Base-by-base conservation (phyloP, 1,140 invertebrate genomes). In the Drosophila mojavensis region DNA sequence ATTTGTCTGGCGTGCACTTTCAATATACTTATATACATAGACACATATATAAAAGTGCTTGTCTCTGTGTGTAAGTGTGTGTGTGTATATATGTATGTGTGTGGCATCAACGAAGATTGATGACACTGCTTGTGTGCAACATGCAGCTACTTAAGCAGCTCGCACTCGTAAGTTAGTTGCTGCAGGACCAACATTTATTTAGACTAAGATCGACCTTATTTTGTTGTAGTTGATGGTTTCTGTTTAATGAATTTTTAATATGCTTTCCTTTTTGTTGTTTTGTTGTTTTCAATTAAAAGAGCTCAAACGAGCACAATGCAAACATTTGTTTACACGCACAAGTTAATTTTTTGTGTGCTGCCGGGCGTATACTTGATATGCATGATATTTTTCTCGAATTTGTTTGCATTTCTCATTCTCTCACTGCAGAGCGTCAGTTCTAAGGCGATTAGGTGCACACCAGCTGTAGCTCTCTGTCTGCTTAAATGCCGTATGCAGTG, bases 221-320 rank as follows among this genome's bases (percentile, higher is more conserved):
- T 67, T 65, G 47, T 60, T 41, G 43, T 47, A 45, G 30, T 47
- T 30, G 36, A 58, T 43, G 26, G 41, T 82, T 85, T 88, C 75
- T 76, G 72, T 85, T 86, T 85, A 86, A 85, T 85, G 82, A 89
- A 88, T 83, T 83, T 89, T 77, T 86, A 89, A 86, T 82, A 83
- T 74, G 79, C 72, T 70, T 69, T 66, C 30, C 59, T 68, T 77
- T 71, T 73, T 67, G 15, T 56, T 77, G 68, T 63, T 82, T 68
- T 79, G 15, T 56, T 77, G 71, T 63, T 82, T 68, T 76, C 66
- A 79, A 82, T 75, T 86, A 82, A 51, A 50, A 56, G 67, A 39
- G 67, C 79, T 61, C 47, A 47, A 47, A 45, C 59, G 48, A 24
- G 28, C 48, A 75, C 53, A 74, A 51, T 50, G 77, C 65, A 69